Evolutionary conservation across 1,140 invertebrate genomes (phyloP).

Genomic region (Zaprionus ornatus): DNA sequence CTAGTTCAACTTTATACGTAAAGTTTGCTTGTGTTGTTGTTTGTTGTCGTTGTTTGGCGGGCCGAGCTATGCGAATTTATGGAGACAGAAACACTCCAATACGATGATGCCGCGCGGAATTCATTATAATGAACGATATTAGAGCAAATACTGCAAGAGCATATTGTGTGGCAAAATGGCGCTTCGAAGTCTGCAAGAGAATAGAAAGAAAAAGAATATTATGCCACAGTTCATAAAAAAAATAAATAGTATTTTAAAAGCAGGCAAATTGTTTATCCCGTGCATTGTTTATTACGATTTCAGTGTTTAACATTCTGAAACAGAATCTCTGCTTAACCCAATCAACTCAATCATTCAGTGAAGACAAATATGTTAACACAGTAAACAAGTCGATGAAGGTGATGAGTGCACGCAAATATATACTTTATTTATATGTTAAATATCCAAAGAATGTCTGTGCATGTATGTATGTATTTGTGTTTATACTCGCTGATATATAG

Average conservation of each 20-base stretch:
- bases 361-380: constrained; percentile 19
- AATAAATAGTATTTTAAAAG: background rate
- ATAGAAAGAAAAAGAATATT: background rate
- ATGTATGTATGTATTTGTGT: background rate
- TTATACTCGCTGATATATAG: constrained; percentile 14
- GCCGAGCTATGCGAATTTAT: constrained; percentile 54
- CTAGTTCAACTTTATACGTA: constrained; percentile 33
- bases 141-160: constrained; percentile 64
- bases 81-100: constrained; percentile 84
- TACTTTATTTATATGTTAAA: constrained; percentile 1
- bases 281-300: constrained; percentile 24
- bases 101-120: constrained; percentile 83
- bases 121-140: constrained; percentile 79
- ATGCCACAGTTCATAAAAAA: background rate
- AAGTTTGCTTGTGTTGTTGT: constrained; percentile 18
- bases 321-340: constrained; percentile 18
- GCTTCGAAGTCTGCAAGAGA: constrained; percentile 50
- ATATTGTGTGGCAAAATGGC: constrained; percentile 41
- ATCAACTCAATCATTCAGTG: constrained; percentile 46
- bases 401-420: constrained; percentile 28
- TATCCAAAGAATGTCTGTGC: constrained; percentile 8
- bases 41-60: constrained; percentile 26
- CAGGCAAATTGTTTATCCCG: background rate
- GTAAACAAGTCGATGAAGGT: constrained; percentile 23
- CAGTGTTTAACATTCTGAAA: constrained; percentile 22